Evolutionary conservation across 1,140 invertebrate genomes (phyloP), one percentile per base, ranked within the genome.

Genomic region (Branchinecta lindahli): DNA sequence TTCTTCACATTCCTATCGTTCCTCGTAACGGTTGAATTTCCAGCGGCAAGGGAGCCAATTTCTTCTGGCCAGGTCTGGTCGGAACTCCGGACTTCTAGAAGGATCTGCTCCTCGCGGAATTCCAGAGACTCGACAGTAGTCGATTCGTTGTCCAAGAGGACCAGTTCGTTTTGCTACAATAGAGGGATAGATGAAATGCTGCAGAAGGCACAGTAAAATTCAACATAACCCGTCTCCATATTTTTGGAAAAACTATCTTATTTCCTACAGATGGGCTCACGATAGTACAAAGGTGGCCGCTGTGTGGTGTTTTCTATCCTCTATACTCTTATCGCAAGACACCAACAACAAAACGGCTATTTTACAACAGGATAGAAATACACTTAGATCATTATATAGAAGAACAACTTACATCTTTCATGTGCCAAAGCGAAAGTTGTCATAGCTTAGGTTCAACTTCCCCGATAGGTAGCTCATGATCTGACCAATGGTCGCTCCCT

Each of bases 1-100:
- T 81, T 81, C 72, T 85, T 82, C 18, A 61, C 52, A 12, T 61
- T 61, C 6, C 18, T 20, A 61, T 20, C 52, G 12, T 12, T 33
- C 33, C 33, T 33, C 33, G 33, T 33, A 5, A 61, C 4, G 52
- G 52, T 61, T 1, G 52, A 61, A 6, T 61, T 61, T 1, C 52
- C 52, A 61, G 52, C 75, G 46, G 83, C 83, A 18, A 91, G 76
- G 45, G 86, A 85, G 2, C 86, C 86, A 74, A 93, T 85, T 80
- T 94, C 91, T 80, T 93, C 91, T 0, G 91, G 91, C 91, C 91
- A 94, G 3, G 91, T 93, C 71, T 91, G 82, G 80, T 94, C 90
- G 75, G 89, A 87, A 78, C 92, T 92, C 61, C 90, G 75, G 21
- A 85, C 85, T 82, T 93, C 90, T 66, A 92, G 84, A 33, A 93